phyloP scores from a whole-genome alignment of 2,888 invertebrate species.

The Tetramorium bicarinatum region DNA sequence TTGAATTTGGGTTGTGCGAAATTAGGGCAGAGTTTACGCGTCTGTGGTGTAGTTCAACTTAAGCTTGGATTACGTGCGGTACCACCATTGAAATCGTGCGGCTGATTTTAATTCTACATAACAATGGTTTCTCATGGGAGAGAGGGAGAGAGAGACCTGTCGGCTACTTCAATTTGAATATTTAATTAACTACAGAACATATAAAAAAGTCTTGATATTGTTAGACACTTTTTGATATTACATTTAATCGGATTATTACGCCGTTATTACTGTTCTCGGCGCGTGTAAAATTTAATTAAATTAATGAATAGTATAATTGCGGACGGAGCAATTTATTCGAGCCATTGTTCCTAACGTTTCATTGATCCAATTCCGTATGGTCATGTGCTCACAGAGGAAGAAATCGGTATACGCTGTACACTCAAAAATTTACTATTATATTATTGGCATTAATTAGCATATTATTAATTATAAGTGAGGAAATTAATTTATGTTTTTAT shows the following conservation, averaged over 20 bases:
- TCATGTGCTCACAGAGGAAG: neutral
- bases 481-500: constrained; percentile 8
- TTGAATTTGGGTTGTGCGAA: constrained; percentile 49
- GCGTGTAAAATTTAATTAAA: constrained; percentile 38
- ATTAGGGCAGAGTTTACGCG: constrained; percentile 54
- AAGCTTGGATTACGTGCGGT: constrained; percentile 38
- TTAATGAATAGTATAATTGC: constrained; percentile 13
- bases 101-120: constrained; percentile 9
- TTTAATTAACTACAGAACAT: constrained; percentile 25
- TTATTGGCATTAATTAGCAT: constrained; percentile 1
- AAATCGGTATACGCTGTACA: neutral
- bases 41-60: constrained; percentile 37
- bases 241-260: constrained; percentile 36
- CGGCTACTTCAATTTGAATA: constrained; percentile 22
- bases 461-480: neutral
- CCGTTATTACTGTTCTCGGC: constrained; percentile 18
- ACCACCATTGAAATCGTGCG: constrained; percentile 18
- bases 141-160: constrained; percentile 1
- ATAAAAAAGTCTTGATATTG: constrained; percentile 15
- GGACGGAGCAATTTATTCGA: constrained; percentile 9
- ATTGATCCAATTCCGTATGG: constrained; percentile 16
- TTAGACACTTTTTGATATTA: constrained; percentile 22
- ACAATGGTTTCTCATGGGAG: neutral
- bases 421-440: neutral
- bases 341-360: constrained; percentile 11